These are phyloP conservation scores for Pholis gunnellus DNA, from an alignment of 2,113 vertebrate species.

Conservation along the genomic window DNA sequence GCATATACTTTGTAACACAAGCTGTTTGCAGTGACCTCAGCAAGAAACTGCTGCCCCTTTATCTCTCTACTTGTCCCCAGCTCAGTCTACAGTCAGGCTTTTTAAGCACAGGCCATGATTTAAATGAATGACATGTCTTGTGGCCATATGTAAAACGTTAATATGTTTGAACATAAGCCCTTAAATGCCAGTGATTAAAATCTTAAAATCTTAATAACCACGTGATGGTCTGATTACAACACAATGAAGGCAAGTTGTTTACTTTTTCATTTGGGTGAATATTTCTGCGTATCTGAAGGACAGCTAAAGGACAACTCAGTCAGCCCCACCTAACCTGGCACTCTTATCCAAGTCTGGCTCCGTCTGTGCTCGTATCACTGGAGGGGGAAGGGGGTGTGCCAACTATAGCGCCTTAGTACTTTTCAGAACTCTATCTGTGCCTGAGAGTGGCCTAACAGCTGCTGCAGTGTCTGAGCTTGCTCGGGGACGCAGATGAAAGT, in stretches of 20 bases:
- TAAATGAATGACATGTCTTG: slow-evolving; percentile 2
- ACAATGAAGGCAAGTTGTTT: neutral
- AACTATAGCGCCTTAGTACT: slow-evolving; percentile 64
- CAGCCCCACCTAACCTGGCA: slow-evolving; percentile 73
- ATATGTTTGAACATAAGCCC: neutral
- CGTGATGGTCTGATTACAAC: neutral
- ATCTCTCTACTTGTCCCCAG: neutral
- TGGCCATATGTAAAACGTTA: neutral
- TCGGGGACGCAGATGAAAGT: slow-evolving; percentile 79
- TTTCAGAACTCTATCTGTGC: slow-evolving; percentile 68
- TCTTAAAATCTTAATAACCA: neutral
- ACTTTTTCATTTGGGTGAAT: neutral
- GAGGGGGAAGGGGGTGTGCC: slow-evolving; percentile 66
- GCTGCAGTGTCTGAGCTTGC: slow-evolving; percentile 80
- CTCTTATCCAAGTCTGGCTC: slow-evolving; percentile 75
- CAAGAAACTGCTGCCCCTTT: neutral
- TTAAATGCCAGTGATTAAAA: slow-evolving; percentile 7
- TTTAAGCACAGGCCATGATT: slow-evolving; percentile 7
- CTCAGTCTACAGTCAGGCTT: slow-evolving; percentile 10
- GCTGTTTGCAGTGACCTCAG: slow-evolving; percentile 23
- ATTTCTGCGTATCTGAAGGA: slow-evolving; percentile 58
- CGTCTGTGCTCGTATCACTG: slow-evolving; percentile 74
- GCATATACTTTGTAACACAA: slow-evolving; percentile 25
- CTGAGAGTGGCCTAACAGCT: slow-evolving; percentile 72
- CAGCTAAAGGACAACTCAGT: slow-evolving; percentile 69